Conservation (phyloP, 2,113 vertebrate genomes). For the Mesoclemmys tuberculata region DNA sequence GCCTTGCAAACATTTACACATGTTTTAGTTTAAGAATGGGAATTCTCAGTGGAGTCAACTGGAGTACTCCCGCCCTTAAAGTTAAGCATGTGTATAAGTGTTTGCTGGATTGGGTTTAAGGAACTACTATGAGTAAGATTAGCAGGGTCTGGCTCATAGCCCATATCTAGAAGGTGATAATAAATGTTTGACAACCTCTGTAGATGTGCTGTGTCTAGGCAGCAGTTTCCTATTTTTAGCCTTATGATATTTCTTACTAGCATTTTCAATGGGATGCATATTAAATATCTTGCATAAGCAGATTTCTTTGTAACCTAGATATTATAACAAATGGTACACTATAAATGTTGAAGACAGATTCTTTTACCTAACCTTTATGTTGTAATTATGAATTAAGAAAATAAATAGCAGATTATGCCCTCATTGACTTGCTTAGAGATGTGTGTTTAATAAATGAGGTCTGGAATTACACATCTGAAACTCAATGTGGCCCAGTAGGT, state of each 20-base stretch:
- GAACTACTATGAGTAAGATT: not conserved
- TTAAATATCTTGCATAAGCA: not conserved
- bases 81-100: not conserved
- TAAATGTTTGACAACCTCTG: not conserved
- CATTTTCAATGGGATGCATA: not conserved
- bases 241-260: not conserved
- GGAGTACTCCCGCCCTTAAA: not conserved
- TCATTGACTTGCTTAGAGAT: fast-evolving
- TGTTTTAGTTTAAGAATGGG: not conserved
- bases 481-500: not conserved
- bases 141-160: not conserved
- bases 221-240: not conserved
- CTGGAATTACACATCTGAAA: not conserved
- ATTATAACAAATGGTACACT: not conserved
- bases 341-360: not conserved
- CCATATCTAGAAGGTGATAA: not conserved
- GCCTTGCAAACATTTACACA: not conserved
- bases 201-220: not conserved
- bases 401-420: not conserved
- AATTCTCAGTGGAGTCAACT: not conserved
- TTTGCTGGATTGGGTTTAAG: constrained; percentile 3
- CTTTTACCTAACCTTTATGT: not conserved
- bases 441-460: fast-evolving
- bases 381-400: not conserved
- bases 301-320: not conserved